Percentiles rank a stretch among this genome's conserved stretches.
These are phyloP conservation scores for Tachystola acroxantha DNA, from an alignment of 2,888 invertebrate genomes.

Conservation along the genomic window DNA sequence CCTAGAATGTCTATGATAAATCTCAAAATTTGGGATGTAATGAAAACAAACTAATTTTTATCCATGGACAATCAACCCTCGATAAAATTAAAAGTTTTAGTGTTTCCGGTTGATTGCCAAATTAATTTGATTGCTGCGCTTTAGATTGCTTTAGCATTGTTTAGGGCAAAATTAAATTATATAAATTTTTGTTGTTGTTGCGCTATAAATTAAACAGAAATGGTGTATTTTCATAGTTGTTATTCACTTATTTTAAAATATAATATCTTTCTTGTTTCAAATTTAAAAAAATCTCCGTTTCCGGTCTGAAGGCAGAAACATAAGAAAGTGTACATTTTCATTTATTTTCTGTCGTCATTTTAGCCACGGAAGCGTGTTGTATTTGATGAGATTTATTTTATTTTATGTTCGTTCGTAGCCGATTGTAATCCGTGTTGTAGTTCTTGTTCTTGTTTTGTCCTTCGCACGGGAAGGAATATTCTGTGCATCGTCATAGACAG, in stretches of 20 bases:
- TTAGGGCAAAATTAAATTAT: conserved; percentile 19
- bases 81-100: conserved; percentile 26
- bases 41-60: conserved; percentile 6
- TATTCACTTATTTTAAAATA: conserved; percentile 36
- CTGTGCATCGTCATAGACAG: conserved; percentile 58
- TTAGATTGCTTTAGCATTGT: conserved; percentile 26
- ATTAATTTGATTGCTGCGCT: conserved; percentile 9
- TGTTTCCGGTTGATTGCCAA: conserved; percentile 36
- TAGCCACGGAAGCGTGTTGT: conserved; percentile 58
- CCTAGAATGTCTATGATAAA: no score
- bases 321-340: conserved; percentile 73
- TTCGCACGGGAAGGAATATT: conserved; percentile 35
- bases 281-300: conserved; percentile 61
- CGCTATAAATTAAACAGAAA: conserved; percentile 37
- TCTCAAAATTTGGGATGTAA: no score
- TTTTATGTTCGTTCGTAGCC: conserved; percentile 54
- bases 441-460: conserved; percentile 33
- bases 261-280: conserved; percentile 43
- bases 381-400: conserved; percentile 57
- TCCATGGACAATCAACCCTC: conserved; percentile 24
- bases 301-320: conserved; percentile 75
- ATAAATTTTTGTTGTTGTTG: conserved; percentile 36
- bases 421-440: conserved; percentile 40
- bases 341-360: conserved; percentile 76
- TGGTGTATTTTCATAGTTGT: conserved; percentile 48